Percentiles rank a stretch among this genome's conserved stretches.
phyloP scores from a whole-genome alignment of 1,140 invertebrate species.

The Macrostomum lignano region DNA sequence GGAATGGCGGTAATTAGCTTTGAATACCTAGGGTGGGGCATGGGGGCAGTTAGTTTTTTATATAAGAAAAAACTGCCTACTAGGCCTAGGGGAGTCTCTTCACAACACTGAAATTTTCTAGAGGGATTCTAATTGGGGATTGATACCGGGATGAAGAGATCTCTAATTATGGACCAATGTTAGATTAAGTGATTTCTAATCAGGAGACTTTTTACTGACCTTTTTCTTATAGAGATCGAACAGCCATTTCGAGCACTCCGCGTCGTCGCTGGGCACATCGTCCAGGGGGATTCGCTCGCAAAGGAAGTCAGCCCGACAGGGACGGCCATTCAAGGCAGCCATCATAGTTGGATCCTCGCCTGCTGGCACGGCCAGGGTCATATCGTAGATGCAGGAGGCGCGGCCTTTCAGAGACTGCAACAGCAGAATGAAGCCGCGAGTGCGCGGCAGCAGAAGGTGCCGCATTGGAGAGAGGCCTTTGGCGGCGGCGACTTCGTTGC shows the following conservation, averaged over 20 bases:
- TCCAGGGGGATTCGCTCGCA: slow-evolving; percentile 41
- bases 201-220: slow-evolving; percentile 26
- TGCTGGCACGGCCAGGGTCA: background rate
- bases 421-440: slow-evolving; percentile 45
- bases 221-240: slow-evolving; percentile 48
- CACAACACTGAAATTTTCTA: no score
- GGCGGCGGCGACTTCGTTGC: slow-evolving; percentile 53
- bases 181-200: no score
- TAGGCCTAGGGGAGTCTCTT: no score
- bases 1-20: no score
- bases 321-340: background rate
- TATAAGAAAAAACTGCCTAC: no score
- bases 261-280: slow-evolving; percentile 44
- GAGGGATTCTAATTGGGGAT: no score
- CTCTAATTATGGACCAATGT: no score
- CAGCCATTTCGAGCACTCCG: slow-evolving; percentile 46
- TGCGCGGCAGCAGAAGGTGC: slow-evolving; percentile 64
- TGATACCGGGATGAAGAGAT: no score
- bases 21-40: no score
- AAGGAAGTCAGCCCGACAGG: background rate
- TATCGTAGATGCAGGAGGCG: slow-evolving; percentile 8
- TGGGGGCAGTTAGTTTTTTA: no score
- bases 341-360: background rate
- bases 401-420: slow-evolving; percentile 19
- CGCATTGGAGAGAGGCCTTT: slow-evolving; percentile 54